Evolutionary conservation across 2,113 vertebrate genomes (phyloP).

Genomic region (Lycaon pictus): DNA sequence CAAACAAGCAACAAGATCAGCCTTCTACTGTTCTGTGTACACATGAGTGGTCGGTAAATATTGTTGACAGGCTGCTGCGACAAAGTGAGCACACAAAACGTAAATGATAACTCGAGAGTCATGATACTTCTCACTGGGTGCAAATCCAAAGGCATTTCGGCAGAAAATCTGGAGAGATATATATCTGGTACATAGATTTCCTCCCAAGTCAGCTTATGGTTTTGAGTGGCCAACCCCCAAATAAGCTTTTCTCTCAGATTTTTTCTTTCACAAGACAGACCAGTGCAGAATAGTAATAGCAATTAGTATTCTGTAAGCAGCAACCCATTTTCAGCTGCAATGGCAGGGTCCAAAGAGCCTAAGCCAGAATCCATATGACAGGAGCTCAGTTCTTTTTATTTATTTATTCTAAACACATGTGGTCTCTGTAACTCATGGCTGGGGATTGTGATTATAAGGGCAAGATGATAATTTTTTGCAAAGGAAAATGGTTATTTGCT

Average conservation of each 20-base stretch:
- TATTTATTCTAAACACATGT: conserved; percentile 79
- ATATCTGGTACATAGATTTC: conserved; percentile 44
- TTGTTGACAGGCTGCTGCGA: conserved; percentile 49
- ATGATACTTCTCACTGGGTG: neutral
- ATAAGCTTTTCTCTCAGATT: conserved; percentile 68
- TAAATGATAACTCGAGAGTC: conserved; percentile 46
- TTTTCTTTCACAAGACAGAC: conserved; percentile 64
- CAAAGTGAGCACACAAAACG: conserved; percentile 50
- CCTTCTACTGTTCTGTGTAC: conserved; percentile 27
- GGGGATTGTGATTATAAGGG: conserved; percentile 60
- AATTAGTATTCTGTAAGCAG: conserved; percentile 78
- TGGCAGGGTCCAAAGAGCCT: conserved; percentile 65
- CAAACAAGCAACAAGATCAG: conserved; percentile 48
- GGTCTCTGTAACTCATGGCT: conserved; percentile 59
- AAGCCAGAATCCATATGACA: conserved; percentile 76
- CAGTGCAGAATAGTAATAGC: conserved; percentile 67
- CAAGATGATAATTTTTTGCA: conserved; percentile 57
- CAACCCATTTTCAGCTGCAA: conserved; percentile 70
- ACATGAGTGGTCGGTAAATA: neutral
- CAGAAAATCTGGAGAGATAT: neutral
- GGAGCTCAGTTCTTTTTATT: conserved; percentile 71
- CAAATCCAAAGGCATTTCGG: neutral
- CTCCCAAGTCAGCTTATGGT: conserved; percentile 52
- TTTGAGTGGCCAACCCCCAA: conserved; percentile 72
- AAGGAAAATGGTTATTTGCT: conserved; percentile 66